Conservation (phyloP, 2,797 vertebrate genomes). For the Intellagama lesueurii region DNA sequence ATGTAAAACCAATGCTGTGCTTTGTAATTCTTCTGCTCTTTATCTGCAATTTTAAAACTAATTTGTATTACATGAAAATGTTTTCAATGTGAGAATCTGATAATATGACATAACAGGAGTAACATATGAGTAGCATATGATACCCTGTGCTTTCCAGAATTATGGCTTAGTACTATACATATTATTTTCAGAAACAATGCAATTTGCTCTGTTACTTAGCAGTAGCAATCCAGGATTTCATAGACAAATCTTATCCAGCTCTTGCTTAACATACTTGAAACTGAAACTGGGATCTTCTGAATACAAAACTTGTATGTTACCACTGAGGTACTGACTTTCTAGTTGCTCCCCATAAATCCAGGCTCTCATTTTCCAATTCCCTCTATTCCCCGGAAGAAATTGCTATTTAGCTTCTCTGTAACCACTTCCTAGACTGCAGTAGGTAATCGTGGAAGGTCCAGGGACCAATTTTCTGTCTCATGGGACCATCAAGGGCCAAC, state of each 20-base stretch:
- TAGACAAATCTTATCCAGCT: background rate
- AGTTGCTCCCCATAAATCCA: background rate
- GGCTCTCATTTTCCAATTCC: too few species aligned
- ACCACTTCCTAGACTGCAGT: too few species aligned
- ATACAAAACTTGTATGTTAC: background rate
- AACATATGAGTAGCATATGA: background rate
- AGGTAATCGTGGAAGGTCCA: too few species aligned
- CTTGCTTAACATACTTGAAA: background rate
- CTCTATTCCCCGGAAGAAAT: background rate
- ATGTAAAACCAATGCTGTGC: background rate
- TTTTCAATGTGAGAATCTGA: background rate
- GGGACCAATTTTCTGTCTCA: too few species aligned
- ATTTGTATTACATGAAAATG: background rate
- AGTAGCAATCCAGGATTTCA: background rate
- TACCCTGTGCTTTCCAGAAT: background rate
- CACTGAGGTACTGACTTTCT: background rate
- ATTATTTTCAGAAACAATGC: background rate
- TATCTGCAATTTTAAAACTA: background rate
- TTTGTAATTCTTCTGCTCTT: background rate
- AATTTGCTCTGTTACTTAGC: background rate
- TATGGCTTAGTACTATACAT: background rate
- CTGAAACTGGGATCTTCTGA: background rate
- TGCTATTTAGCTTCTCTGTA: background rate
- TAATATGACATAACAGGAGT: background rate
- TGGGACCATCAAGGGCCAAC: too few species aligned